These are phyloP conservation scores for Trematocara macrostoma DNA, from an alignment of 2,113 vertebrate genomes.

Conservation along the genomic window DNA sequence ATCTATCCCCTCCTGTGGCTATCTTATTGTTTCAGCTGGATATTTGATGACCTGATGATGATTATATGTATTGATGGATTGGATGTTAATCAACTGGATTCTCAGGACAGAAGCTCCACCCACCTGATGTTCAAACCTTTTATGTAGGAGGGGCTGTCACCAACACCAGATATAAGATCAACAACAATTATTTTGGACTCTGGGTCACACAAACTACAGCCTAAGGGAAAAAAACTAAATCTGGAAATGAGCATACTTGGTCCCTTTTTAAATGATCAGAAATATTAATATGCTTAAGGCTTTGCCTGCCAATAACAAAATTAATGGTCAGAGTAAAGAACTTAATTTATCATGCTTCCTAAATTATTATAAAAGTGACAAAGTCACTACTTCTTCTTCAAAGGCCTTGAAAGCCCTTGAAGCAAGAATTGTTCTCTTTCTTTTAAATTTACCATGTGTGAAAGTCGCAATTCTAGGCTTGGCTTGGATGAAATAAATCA, in stretches of 20 bases:
- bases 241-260: not conserved
- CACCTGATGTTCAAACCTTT: not conserved
- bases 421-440: not conserved
- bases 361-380: not conserved
- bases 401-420: not conserved
- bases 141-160: not conserved
- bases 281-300: not conserved
- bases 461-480: not conserved
- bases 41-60: not conserved
- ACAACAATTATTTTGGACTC: not conserved
- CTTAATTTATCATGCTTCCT: not conserved
- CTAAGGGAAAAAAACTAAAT: not conserved
- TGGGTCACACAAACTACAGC: not conserved
- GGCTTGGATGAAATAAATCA: not conserved
- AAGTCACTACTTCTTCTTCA: not conserved
- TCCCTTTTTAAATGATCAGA: not conserved
- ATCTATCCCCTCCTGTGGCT: not conserved
- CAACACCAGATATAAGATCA: not conserved
- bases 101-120: not conserved
- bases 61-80: not conserved
- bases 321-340: not conserved
- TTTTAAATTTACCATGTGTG: not conserved
- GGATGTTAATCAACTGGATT: not conserved
- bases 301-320: not conserved
- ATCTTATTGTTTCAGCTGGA: not conserved